Conservation (phyloP, 2,888 invertebrate species). For the Phyllotreta cruciferae region DNA sequence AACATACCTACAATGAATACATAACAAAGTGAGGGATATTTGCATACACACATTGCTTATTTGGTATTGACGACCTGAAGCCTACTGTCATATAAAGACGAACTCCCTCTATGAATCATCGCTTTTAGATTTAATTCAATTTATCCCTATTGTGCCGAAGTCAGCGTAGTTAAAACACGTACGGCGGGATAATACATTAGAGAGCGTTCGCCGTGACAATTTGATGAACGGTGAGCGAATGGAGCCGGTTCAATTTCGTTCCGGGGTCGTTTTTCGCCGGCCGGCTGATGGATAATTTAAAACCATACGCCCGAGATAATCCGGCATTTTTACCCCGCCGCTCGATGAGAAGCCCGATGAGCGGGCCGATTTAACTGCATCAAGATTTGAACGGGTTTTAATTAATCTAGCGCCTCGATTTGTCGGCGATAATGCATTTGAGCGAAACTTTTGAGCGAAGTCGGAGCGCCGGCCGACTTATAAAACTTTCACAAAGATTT, state of each 20-base stretch:
- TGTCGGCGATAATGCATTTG: too few species aligned
- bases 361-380: too few species aligned
- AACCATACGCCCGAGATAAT: too few species aligned
- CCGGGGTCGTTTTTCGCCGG: neutral
- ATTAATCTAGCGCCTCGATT: too few species aligned
- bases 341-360: too few species aligned
- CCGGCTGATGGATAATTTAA: too few species aligned
- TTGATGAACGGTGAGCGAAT: constrained; percentile 15
- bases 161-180: constrained; percentile 9
- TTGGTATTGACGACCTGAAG: neutral
- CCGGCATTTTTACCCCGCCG: too few species aligned
- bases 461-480: neutral
- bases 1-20: too few species aligned
- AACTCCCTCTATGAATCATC: constrained; percentile 6
- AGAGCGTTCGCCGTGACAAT: constrained; percentile 10
- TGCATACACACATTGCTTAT: neutral
- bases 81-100: neutral
- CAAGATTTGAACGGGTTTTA: too few species aligned
- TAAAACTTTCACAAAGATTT: constrained; percentile 9
- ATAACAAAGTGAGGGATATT: too few species aligned
- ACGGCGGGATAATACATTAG: constrained; percentile 15
- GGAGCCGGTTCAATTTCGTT: neutral
- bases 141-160: constrained; percentile 5
- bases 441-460: too few species aligned
- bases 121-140: constrained; percentile 20